Conservation (phyloP, 2,797 vertebrate genomes). For the Antennarius maculatus region DNA sequence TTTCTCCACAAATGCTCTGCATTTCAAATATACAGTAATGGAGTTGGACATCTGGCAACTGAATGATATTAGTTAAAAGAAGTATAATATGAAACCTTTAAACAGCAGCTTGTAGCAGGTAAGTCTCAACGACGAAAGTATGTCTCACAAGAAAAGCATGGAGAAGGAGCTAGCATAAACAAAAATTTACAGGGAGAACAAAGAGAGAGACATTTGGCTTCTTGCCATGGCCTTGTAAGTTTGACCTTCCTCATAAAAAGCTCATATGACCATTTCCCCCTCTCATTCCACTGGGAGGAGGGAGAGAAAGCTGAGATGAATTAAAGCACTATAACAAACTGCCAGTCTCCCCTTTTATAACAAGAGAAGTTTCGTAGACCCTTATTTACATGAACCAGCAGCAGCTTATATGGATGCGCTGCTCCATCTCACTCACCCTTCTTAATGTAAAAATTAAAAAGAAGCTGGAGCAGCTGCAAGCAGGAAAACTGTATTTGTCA, state of each 20-base stretch:
- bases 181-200: conserved; percentile 30
- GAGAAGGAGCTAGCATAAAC: conserved; percentile 27
- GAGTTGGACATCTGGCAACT: too few relatives aligned
- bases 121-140: background rate
- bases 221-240: conserved; percentile 82
- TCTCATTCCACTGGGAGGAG: conserved; percentile 54
- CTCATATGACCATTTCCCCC: conserved; percentile 61
- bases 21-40: too few relatives aligned
- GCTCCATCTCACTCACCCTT: conserved; percentile 7
- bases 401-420: conserved; percentile 1
- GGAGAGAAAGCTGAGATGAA: conserved; percentile 59
- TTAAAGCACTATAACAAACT: conserved; percentile 50
- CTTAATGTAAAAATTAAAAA: conserved; percentile 12
- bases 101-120: too few relatives aligned
- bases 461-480: background rate
- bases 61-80: too few relatives aligned
- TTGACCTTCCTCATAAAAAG: conserved; percentile 88
- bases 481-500: background rate
- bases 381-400: conserved; percentile 33
- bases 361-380: conserved; percentile 43
- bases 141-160: conserved; percentile 29
- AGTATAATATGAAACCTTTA: too few relatives aligned
- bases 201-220: conserved; percentile 76
- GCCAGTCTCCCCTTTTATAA: conserved; percentile 42
- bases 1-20: too few relatives aligned